Evolutionary conservation across 1,140 invertebrate species (phyloP), one percentile per base, ranked within the genome.

Genomic region (Tetramorium alpestre): DNA sequence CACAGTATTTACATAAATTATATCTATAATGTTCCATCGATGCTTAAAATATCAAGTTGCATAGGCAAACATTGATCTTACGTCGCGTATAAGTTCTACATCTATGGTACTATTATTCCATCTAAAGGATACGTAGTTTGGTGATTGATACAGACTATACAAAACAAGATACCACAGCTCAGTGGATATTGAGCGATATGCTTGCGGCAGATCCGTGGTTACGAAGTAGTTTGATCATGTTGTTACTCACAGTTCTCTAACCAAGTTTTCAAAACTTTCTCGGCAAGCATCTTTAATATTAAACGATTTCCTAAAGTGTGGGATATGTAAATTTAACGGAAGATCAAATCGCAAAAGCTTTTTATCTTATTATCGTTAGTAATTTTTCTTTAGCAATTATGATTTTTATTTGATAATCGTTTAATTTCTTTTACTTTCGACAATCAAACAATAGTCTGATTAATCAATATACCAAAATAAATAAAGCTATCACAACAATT

Each of bases 221-320:
- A 72, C 4, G 5, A 18, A 47, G 38, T 47, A 49, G 25, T 60
- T 82, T 33, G 80, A 82, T 81, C 38, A 38, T 47, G 16, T 58
- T 33, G 67, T 38, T 58, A 33, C 22, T 58, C 18, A 25, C n/a
- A 80, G 28, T 44, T 72, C 67, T 58, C 22, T 58, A 41, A 58
- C 38, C 41, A 58, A 82, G 25, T 58, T 82, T 73, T 73, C 51
- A 22, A 58, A 82, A 82, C 80, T 82, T 82, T 60, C 49, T 44
- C 41, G 25, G 22, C 38, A 58, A 72, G 41, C 51, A 41, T 47
- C 54, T 73, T 56, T 58, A 72, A 72, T 82, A 82, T 82, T 72
- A 58, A 73, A 60, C 38, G 41, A 73, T 60, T 47, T 11, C 18
- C 25, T 82, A 13, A 41, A 8, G 65, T 80, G 16, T 54, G 38